These are phyloP conservation scores for Protonemura montana DNA, from an alignment of 2,888 invertebrate species.

Conservation along the genomic window DNA sequence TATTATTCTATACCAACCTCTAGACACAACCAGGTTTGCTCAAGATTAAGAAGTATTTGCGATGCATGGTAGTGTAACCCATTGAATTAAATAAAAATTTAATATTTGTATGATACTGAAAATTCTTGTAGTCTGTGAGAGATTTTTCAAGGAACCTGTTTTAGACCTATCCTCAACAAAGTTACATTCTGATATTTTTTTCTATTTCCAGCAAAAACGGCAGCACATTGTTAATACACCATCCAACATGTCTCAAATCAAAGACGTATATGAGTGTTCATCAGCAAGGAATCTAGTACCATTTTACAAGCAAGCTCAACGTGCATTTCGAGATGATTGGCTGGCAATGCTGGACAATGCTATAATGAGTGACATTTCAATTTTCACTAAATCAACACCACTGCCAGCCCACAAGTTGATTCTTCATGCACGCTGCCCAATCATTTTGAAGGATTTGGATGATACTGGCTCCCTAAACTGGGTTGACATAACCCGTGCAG, in stretches of 20 bases:
- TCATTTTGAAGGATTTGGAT: slow-evolving; percentile 56
- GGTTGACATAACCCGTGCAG: slow-evolving; percentile 52
- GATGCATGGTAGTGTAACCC: no score
- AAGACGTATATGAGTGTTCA: background rate
- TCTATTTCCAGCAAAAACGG: background rate
- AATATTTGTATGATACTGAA: no score
- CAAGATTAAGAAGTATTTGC: no score
- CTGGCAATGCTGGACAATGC: slow-evolving; percentile 55
- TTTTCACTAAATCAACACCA: slow-evolving; percentile 57
- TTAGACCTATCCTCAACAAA: no score
- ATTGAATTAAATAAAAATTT: no score
- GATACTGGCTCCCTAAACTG: slow-evolving; percentile 49
- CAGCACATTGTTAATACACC: background rate
- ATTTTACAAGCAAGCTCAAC: background rate
- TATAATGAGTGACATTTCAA: slow-evolving; percentile 59
- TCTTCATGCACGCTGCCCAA: slow-evolving; percentile 58
- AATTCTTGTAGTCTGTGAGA: no score
- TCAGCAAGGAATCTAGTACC: no score
- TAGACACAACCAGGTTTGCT: no score
- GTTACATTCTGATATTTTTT: no score
- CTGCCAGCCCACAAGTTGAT: slow-evolving; percentile 61
- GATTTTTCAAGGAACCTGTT: no score
- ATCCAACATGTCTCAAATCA: no score
- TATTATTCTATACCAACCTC: no score
- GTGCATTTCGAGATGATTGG: slow-evolving; percentile 54